Evolutionary conservation across 2,113 vertebrate genomes (phyloP), one percentile per base, ranked within the genome.

Genomic region (Syngnathus typhle): DNA sequence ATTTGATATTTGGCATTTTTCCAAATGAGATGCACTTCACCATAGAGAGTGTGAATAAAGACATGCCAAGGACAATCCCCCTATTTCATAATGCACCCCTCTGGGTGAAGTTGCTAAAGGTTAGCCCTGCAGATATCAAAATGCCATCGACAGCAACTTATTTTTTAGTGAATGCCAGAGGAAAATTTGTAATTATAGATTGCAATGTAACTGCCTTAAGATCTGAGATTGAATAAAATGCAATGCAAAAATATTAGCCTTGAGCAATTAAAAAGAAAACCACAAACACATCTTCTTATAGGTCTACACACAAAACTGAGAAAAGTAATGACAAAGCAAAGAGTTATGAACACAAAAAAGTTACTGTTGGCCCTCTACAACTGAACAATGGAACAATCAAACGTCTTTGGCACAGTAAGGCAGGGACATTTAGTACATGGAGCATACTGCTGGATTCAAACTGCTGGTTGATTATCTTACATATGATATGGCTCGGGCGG

Each of bases 121-220:
- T 82, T 74, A 65, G 72, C 70, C 75, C 74, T 19, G 68, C 63
- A 38, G 86, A 75, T 73, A 79, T 79, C 71, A 73, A 85, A 86
- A 84, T 81, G 73, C 65, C 76, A 78, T 69, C 44, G 16, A 68
- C 65, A 74, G 70, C 66, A 74, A 41, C 37, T 9, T 75, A 39
- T 64, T 76, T 55, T 66, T 54, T 32, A 16, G 59, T 46, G 39
- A 21, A 71, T 60, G 69, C 72, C 74, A 63, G 43, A 15, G 74
- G 69, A 76, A 19, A 56, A 37, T 59, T 82, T 82, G 86, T 82
- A 83, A 87, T 85, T 85, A 87, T 85, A 64, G 79, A 84, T 74
- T 69, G 72, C 80, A 76, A 71, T 49, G 60, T 55, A 49, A 60
- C 73, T 69, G 68, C 72, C 69, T 43, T 38, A 60, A 19, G 60